Base-by-base conservation (phyloP, 1,140 invertebrate species). In the Hermatobates lingyangjiaoensis region DNA sequence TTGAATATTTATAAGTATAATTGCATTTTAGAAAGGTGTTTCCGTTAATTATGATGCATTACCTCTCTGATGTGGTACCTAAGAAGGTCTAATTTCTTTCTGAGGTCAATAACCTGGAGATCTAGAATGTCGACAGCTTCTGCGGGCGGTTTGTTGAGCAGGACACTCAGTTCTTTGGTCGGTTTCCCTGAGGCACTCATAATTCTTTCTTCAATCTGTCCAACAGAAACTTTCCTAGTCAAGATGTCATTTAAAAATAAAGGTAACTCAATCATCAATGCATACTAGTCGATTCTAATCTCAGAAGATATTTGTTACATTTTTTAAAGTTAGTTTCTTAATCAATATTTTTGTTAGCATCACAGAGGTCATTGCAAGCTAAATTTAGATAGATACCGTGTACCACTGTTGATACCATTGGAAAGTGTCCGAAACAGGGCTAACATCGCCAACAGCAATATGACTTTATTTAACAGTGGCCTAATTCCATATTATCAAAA, bases 51-150 rank as follows among this genome's bases (percentile, higher is more conserved):
- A n/a, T n/a, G n/a, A n/a, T n/a, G n/a, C n/a, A n/a, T 54, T 57
- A 71, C 70, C 64, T 74, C 74, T 57, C 74, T 73, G 30, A 70
- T 76, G 51, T 76, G 71, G 60, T 83, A 81, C 52, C 73, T 73
- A n/a, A 81, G 59, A 25, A 86, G 63, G 69, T 87, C 82, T 34
- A 83, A 63, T 55, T 80, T 75, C 61, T 85, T 87, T 20, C 77
- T 70, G 52, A 76, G 71, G 56, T 84, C 79, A 21, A 81, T 81
- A 34, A 82, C 75, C 66, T 83, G 79, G n/a, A 82, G 69, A 57
- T 84, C 79, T 24, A 82, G 62, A 50, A 75, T 71, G 40, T 74
- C 67, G 30, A 77, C 66, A 7, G 74, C 71, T 57, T 78, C 72
- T 12, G 69, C 65, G 15, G 70, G 65, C 47, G 66, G 71, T 60